Percentiles rank a stretch among this genome's conserved stretches.
Evolutionary conservation across 2,888 invertebrate species (phyloP).

Genomic region (Aspidapion aeneum): DNA sequence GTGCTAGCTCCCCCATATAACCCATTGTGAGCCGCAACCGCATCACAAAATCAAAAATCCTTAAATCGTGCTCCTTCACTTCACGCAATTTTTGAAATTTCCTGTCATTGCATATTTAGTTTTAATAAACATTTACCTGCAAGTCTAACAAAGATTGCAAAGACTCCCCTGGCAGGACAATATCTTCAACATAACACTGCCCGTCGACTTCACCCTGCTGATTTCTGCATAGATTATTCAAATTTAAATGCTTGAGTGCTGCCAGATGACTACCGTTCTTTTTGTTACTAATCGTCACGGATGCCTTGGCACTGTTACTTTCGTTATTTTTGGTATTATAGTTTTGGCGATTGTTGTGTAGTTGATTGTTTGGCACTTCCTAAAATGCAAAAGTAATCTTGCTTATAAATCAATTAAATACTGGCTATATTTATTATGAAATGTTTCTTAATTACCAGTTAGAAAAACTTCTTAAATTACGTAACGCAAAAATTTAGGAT

Average conservation of each 20-base stretch:
- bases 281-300: neutral
- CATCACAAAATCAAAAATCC: too few species aligned
- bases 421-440: too few species aligned
- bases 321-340: neutral
- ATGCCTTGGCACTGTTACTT: neutral
- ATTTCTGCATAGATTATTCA: constrained; percentile 43
- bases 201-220: constrained; percentile 25
- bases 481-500: too few species aligned
- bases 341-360: neutral
- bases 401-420: too few species aligned
- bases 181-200: constrained; percentile 44
- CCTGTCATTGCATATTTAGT: too few species aligned
- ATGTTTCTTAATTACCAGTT: too few species aligned
- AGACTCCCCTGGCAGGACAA: constrained; percentile 44
- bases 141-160: constrained; percentile 43
- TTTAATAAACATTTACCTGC: constrained; percentile 32
- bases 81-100: too few species aligned
- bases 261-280: constrained; percentile 17
- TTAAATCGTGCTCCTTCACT: too few species aligned
- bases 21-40: too few species aligned
- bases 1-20: too few species aligned
- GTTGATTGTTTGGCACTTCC: neutral
- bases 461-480: too few species aligned
- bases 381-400: neutral
- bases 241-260: constrained; percentile 42